These are phyloP conservation scores for Cavia aperea DNA, from an alignment of 2,113 vertebrate species.

Conservation along the genomic window DNA sequence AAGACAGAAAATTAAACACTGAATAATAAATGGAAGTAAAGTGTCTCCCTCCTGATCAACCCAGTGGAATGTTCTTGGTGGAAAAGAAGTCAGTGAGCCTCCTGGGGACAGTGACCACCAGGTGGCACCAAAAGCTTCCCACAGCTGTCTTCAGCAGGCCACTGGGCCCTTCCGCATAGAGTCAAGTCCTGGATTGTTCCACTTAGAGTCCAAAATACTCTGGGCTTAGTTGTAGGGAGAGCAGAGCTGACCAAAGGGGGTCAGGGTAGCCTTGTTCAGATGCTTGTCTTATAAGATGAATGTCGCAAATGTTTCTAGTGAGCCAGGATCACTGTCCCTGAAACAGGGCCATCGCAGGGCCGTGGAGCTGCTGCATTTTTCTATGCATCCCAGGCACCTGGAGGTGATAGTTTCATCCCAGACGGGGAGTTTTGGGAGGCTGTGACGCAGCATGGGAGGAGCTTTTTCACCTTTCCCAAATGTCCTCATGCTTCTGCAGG, in stretches of 20 bases:
- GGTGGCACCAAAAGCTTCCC: constrained; percentile 46
- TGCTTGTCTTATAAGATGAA: not conserved
- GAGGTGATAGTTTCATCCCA: not conserved
- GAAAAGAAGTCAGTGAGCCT: not conserved
- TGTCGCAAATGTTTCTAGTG: not conserved
- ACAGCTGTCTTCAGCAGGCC: accelerated
- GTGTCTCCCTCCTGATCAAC: not conserved
- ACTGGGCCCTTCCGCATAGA: not conserved
- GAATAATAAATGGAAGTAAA: not conserved
- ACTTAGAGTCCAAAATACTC: not conserved
- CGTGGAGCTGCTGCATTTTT: not conserved
- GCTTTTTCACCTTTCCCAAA: not conserved
- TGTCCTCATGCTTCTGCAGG: not conserved
- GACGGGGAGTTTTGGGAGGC: not conserved
- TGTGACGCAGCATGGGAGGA: accelerated
- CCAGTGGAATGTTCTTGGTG: not conserved
- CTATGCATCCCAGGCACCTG: not conserved
- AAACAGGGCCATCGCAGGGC: not conserved
- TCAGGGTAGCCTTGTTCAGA: not conserved
- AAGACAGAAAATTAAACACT: not conserved
- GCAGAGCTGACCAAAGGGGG: not conserved
- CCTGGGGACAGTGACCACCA: not conserved
- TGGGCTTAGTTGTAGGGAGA: not conserved
- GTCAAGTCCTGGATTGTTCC: not conserved
- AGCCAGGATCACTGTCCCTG: not conserved